phyloP scores from a whole-genome alignment of 2,113 vertebrate species.

The Alexandromys fortis region DNA sequence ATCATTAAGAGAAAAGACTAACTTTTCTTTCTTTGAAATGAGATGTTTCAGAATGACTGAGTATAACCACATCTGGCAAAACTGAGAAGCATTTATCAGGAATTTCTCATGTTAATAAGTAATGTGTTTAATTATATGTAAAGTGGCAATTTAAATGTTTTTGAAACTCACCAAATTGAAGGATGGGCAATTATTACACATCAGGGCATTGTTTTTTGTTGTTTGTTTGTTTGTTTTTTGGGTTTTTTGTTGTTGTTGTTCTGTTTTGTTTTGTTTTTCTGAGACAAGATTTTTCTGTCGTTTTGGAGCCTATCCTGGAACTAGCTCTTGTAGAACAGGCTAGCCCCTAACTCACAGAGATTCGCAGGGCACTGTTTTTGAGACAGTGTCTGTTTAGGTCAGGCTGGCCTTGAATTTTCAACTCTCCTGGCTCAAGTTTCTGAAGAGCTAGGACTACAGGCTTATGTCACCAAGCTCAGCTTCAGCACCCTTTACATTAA shows the following conservation, averaged over 20 bases:
- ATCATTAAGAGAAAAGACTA: background rate
- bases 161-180: constrained; percentile 23
- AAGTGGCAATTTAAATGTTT: background rate
- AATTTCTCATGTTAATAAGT: background rate
- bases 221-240: no score
- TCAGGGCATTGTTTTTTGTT: background rate
- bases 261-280: no score
- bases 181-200: background rate
- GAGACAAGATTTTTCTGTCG: no score
- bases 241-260: no score
- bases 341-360: no score
- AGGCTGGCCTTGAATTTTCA: background rate
- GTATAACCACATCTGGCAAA: constrained; percentile 12
- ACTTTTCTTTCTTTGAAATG: constrained; percentile 34
- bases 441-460: background rate
- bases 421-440: background rate
- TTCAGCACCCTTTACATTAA: background rate
- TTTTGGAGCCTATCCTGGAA: no score
- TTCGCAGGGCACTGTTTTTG: background rate
- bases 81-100: constrained; percentile 34
- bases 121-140: background rate
- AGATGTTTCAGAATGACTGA: background rate
- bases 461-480: background rate
- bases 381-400: background rate
- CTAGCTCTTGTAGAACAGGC: no score